Evolutionary conservation across 2,797 vertebrate species (phyloP).

Genomic region (Orestias chungarensis): DNA sequence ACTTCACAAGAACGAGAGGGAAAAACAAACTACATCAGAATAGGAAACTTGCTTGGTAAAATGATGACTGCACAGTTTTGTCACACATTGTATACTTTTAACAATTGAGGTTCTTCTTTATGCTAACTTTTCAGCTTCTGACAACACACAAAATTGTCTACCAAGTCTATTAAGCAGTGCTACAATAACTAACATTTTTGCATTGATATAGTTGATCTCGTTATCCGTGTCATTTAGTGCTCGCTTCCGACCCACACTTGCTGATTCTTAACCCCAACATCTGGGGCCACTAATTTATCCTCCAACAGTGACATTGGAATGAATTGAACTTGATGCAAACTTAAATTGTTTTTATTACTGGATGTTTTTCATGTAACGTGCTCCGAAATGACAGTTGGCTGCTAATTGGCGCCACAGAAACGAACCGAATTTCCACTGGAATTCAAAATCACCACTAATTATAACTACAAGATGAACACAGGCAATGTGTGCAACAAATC

Average conservation of each 20-base stretch:
- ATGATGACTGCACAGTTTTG: not conserved
- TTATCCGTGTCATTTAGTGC: too few species aligned
- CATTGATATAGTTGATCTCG: too few species aligned
- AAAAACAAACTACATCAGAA: not conserved
- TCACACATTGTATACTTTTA: not conserved
- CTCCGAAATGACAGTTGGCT: not conserved
- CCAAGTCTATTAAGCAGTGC: too few species aligned
- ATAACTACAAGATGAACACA: not conserved
- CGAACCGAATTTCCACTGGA: not conserved
- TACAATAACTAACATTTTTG: too few species aligned
- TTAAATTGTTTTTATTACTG: not conserved
- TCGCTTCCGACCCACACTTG: too few species aligned
- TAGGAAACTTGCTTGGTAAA: not conserved
- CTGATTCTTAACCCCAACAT: too few species aligned
- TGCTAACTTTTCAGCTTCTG: too few species aligned
- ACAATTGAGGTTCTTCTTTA: not conserved
- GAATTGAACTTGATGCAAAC: too few species aligned
- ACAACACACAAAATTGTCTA: too few species aligned
- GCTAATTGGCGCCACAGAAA: not conserved
- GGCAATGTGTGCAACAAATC: not conserved
- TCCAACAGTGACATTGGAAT: too few species aligned
- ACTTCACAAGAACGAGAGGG: not conserved
- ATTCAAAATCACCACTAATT: not conserved
- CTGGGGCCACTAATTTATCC: too few species aligned
- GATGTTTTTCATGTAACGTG: not conserved